phyloP scores from a whole-genome alignment of 2,113 vertebrate genomes.

The Camelus bactrianus region DNA sequence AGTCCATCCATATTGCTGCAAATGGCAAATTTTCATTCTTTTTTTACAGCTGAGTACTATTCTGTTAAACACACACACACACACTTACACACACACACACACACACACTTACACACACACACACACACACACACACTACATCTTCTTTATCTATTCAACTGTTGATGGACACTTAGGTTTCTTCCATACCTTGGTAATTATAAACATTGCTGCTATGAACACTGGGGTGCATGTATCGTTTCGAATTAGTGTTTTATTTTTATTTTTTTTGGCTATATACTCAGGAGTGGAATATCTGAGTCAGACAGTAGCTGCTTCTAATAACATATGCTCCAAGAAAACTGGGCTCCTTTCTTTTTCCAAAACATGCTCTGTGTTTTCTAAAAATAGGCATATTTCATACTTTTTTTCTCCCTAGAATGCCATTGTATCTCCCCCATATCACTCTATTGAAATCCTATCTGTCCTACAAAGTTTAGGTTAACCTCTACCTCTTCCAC shows the following conservation, averaged over 20 bases:
- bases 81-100: no score
- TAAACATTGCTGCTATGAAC: no score
- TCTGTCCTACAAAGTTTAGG: background rate
- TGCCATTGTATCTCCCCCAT: rapidly evolving
- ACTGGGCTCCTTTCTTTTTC: background rate
- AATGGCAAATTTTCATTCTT: no score
- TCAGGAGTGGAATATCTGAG: background rate
- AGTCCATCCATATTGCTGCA: no score
- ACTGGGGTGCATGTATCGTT: no score
- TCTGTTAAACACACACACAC: no score
- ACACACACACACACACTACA: no score
- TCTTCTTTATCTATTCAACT: no score
- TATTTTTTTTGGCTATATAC: background rate
- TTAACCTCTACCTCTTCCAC: background rate
- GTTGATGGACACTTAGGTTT: no score
- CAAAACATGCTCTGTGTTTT: background rate
- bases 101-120: no score
- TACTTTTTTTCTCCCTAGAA: background rate
- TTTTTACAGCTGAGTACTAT: no score
- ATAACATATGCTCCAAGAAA: background rate
- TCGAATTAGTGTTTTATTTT: background rate
- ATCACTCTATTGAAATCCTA: background rate
- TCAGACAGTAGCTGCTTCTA: background rate
- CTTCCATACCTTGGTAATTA: no score
- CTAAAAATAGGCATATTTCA: background rate